Evolutionary conservation across 2,888 invertebrate species (phyloP), one percentile per base, ranked within the genome.

Genomic region (Troides aeacus): DNA sequence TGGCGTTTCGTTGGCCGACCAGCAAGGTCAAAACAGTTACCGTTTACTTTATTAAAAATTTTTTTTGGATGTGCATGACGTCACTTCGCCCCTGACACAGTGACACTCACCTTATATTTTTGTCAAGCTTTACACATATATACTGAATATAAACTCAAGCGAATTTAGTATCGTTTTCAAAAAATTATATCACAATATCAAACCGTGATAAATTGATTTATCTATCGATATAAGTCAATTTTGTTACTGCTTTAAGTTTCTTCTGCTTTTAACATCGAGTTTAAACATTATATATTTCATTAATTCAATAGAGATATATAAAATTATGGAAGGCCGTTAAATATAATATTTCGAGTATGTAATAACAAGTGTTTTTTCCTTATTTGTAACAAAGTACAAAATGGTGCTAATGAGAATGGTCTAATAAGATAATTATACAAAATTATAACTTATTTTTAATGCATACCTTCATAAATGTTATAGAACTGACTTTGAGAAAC

Each of bases 11-110:
- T 53, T 53, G 53, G 53, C 1, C n/a, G n/a, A 18, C n/a, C 18
- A 53, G 6, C 53, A 53, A 53, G 53, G 53, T 53, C 53, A 53
- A 53, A 53, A 53, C 17, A 17, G 17, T 53, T 18, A 10, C 39
- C 53, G 53, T 39, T 39, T 7, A 39, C 8, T 39, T 39, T 39
- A 10, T 39, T 53, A 6, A 53, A 53, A 1, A n/a, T 53, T 56
- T 64, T 60, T 66, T 66, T 39, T 53, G 21, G 53, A 17, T 2
- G 53, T 53, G 17, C n/a, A 17, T 53, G 53, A 53, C 53, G 53
- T 53, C 53, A 18, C 15, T 0, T 53, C 53, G 53, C n/a, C 53
- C 53, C 18, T 53, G 53, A n/a, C 53, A 53, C n/a, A 53, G 53
- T 53, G 53, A 53, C 18, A 53, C 18, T 18, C 15, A 53, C 5